Evolutionary conservation across 2,113 vertebrate genomes (phyloP).

Genomic region (Chloropsis cyanopogon): DNA sequence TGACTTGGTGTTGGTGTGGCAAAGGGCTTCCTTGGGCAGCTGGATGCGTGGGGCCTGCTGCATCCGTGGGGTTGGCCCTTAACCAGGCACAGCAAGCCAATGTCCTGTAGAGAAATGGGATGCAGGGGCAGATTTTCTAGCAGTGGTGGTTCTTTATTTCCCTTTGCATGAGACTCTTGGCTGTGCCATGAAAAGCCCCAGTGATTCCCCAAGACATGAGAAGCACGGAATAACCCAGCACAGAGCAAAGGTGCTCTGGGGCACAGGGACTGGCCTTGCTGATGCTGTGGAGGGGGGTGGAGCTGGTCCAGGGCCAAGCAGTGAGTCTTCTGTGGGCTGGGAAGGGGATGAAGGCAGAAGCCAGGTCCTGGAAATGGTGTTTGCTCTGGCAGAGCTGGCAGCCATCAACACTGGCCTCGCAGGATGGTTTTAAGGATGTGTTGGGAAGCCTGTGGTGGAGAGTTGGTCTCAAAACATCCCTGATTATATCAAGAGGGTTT

Average conservation of each 20-base stretch:
- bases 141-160: not conserved
- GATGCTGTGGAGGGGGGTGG: not conserved
- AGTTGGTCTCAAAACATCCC: not conserved
- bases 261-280: not conserved
- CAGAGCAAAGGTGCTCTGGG: not conserved
- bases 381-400: not conserved
- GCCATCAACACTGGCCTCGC: not conserved
- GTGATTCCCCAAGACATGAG: not conserved
- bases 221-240: not conserved
- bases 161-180: not conserved
- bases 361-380: not conserved
- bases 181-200: not conserved
- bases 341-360: not conserved
- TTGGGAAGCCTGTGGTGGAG: not conserved
- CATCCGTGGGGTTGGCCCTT: not conserved
- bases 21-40: not conserved
- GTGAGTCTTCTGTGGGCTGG: not conserved
- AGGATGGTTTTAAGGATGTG: not conserved
- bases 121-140: not conserved
- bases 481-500: not conserved
- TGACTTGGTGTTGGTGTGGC: not conserved
- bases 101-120: not conserved
- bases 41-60: not conserved
- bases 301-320: not conserved
- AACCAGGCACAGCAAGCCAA: not conserved